phyloP scores from a whole-genome alignment of 2,888 invertebrate species.

The Dascillus cervinus region DNA sequence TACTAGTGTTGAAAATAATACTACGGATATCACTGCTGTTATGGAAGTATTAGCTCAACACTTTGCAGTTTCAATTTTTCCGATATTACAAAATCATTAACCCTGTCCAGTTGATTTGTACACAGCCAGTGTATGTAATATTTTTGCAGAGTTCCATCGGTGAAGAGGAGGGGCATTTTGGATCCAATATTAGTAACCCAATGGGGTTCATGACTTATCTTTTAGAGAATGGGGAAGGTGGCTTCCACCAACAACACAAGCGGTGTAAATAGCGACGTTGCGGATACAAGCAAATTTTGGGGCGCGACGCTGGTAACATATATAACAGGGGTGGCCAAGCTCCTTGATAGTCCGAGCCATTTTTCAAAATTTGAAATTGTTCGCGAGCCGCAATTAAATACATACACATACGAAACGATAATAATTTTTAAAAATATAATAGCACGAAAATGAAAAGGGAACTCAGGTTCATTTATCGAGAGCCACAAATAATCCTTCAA shows the following conservation, averaged over 20 bases:
- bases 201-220: conserved; percentile 70
- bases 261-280: conserved; percentile 74
- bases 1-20: conserved; percentile 59
- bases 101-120: conserved; percentile 75
- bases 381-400: no score
- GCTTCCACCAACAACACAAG: conserved; percentile 56
- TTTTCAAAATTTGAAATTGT: no score
- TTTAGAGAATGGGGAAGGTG: conserved; percentile 64
- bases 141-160: conserved; percentile 30
- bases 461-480: no score
- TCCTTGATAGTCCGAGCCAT: no score
- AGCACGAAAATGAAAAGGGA: no score
- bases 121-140: no score
- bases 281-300: conserved; percentile 65
- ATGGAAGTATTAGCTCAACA: no score
- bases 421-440: no score
- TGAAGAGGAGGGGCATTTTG: conserved; percentile 1
- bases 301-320: conserved; percentile 21
- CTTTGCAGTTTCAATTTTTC: conserved; percentile 52
- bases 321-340: no score
- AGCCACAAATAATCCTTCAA: no score
- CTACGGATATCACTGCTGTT: no score
- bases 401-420: no score
- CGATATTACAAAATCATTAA: conserved; percentile 64
- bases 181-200: conserved; percentile 45